Evolutionary conservation across 1,140 invertebrate genomes (phyloP).

Genomic region (Psilanteris sp.): DNA sequence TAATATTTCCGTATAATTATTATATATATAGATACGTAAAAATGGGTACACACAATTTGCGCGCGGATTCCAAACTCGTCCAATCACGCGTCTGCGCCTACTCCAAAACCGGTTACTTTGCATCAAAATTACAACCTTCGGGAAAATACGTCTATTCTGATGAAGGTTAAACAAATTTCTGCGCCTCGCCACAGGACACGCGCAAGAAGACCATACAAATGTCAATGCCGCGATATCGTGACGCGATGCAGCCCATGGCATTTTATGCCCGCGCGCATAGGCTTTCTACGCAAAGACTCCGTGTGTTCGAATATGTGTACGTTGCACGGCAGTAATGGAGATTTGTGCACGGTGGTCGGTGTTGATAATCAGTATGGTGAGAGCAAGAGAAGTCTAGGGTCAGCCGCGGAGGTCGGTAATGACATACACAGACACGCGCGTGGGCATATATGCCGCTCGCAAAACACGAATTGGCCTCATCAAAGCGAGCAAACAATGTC

Average conservation of each 20-base stretch:
- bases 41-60: too few species aligned
- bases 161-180: constrained; percentile 47
- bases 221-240: constrained; percentile 45
- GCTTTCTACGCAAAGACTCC: constrained; percentile 22
- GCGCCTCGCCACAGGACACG: constrained; percentile 6
- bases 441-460: constrained; percentile 59
- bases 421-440: constrained; percentile 72
- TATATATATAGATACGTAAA: too few species aligned
- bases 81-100: too few species aligned
- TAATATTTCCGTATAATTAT: too few species aligned
- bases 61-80: too few species aligned
- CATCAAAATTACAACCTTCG: constrained; percentile 25
- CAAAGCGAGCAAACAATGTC: constrained; percentile 80
- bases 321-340: constrained; percentile 44
- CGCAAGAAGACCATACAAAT: constrained; percentile 24
- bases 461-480: constrained; percentile 80
- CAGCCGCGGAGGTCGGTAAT: constrained; percentile 75
- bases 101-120: background rate
- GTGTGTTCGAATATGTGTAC: constrained; percentile 42
- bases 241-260: constrained; percentile 25
- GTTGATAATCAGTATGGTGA: constrained; percentile 70
- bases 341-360: constrained; percentile 71
- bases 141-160: constrained; percentile 13
- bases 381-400: constrained; percentile 70
- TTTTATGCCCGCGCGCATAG: constrained; percentile 31